Base-by-base conservation (phyloP, 2,888 invertebrate genomes). In the Odontocerum albicorne region DNA sequence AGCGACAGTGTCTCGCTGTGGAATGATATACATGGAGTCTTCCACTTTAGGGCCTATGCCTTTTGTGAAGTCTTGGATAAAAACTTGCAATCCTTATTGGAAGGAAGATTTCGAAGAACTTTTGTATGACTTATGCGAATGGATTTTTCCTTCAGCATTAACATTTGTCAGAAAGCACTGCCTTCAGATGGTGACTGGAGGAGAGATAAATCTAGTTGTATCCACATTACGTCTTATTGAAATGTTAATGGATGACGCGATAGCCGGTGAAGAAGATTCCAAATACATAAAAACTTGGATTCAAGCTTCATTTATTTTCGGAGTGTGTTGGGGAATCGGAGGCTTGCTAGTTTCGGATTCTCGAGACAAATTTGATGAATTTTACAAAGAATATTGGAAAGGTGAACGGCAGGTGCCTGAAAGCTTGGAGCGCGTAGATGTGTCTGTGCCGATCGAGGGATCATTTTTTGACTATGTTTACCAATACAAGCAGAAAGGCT, bases 11-110 rank as follows among this genome's bases (percentile, higher is more conserved):
- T 92, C 92, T 10, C 81, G 92, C 49, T 93, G 92, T 70, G 92
- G 92, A 40, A 92, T 93, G 90, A 89, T 93, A 63, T 93, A 91
- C 68, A 84, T 96, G 80, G 95, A 96, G 70, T 88, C 95, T 0
- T 70, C 80, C 1, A 85, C 88, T 1, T 75, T 96, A 4, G 95
- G 95, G 2, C 94, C 92, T 86, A 74, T 78, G 60, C 88, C 92
- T 0, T 86, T 93, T 65, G 80, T 90, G 19, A 80, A 82, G 60
- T 92, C 92, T 0, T 96, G 96, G 95, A 64, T 92, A 1, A 82
- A 84, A 7, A 79, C 73, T 10, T 72, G 83, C 16, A 84, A 81
- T 72, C 80, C 76, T 2, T 71, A 76, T 35, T 90, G 90, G 86
- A 73, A 76, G 33, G 80, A 77, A 17, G 84, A 84, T 32, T 81